These are phyloP conservation scores for Penelope pileata DNA, from an alignment of 2,113 vertebrate genomes.

Conservation along the genomic window DNA sequence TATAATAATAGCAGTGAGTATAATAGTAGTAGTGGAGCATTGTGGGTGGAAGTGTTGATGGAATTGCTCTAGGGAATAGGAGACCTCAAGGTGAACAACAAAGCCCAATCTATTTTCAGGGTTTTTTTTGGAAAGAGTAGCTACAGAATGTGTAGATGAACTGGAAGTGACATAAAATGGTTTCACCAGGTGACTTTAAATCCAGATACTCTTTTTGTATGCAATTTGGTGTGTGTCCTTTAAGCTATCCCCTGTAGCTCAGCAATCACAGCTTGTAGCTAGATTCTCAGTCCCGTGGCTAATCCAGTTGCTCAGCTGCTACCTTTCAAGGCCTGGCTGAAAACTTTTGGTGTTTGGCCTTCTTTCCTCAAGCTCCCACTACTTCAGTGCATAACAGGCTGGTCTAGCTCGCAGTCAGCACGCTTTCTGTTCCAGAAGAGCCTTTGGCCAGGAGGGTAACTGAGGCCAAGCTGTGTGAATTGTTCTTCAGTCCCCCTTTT, in stretches of 20 bases:
- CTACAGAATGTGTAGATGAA: neutral
- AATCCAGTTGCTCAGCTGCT: neutral
- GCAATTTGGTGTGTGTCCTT: neutral
- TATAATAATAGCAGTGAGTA: neutral
- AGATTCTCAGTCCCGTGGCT: neutral
- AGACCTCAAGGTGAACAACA: neutral
- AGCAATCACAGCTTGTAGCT: rapidly evolving
- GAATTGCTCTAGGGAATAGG: neutral
- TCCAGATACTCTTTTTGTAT: neutral
- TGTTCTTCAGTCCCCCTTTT: neutral
- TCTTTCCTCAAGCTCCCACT: neutral
- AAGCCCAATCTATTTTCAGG: neutral
- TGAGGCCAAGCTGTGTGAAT: neutral
- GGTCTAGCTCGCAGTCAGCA: neutral
- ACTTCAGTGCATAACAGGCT: rapidly evolving
- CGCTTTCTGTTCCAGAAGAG: neutral
- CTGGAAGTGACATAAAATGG: neutral
- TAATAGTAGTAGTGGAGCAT: neutral
- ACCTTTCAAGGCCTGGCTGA: neutral
- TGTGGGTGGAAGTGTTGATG: neutral
- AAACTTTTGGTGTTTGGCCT: neutral
- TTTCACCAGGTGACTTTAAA: neutral
- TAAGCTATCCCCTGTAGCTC: neutral
- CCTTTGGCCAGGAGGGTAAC: neutral
- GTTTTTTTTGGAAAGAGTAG: neutral